Percentiles rank a stretch among this genome's conserved stretches.
Conservation (phyloP, 37 sponge, comb jelly and placozoan species). For the Spongilla lacustris region DNA sequence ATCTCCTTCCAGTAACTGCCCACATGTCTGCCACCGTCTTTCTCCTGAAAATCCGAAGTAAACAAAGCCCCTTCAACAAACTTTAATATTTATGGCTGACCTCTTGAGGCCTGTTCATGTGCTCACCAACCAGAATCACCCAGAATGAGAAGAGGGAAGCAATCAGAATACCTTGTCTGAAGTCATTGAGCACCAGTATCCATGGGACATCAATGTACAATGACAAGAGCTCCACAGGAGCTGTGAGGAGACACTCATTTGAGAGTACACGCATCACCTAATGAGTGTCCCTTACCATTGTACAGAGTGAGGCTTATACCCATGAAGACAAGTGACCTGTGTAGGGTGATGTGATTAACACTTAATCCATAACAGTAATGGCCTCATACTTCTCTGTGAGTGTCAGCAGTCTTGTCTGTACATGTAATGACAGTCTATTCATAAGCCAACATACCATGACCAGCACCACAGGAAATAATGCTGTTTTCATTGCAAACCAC, state of each 20-base stretch:
- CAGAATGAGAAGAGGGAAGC: slow-evolving; percentile 67
- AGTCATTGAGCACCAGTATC: slow-evolving; percentile 73
- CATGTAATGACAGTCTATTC: slow-evolving; percentile 5
- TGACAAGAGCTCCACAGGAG: slow-evolving; percentile 60
- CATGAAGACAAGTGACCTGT: slow-evolving; percentile 37
- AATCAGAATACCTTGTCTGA: slow-evolving; percentile 67
- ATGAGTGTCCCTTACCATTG: slow-evolving; percentile 24
- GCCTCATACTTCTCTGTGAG: slow-evolving; percentile 14
- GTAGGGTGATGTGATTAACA: not conserved
- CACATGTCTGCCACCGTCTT: not conserved
- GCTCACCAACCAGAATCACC: slow-evolving; percentile 73
- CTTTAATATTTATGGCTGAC: not conserved
- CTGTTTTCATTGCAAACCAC: slow-evolving; percentile 62
- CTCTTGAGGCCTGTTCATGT: slow-evolving; percentile 13
- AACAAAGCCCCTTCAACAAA: not conserved
- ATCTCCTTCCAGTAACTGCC: slow-evolving; percentile 73
- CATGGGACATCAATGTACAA: slow-evolving; percentile 70
- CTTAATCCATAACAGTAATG: not conserved
- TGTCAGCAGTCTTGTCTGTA: slow-evolving; percentile 2
- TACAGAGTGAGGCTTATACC: slow-evolving; percentile 33
- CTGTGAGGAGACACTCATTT: slow-evolving; percentile 18
- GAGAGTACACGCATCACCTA: not conserved
- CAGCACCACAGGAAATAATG: slow-evolving; percentile 46
- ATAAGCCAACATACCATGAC: slow-evolving; percentile 18
- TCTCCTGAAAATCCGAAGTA: slow-evolving; percentile 16